Evolutionary conservation across 2,113 vertebrate genomes (phyloP).

Genomic region (Paradisaea rubra): DNA sequence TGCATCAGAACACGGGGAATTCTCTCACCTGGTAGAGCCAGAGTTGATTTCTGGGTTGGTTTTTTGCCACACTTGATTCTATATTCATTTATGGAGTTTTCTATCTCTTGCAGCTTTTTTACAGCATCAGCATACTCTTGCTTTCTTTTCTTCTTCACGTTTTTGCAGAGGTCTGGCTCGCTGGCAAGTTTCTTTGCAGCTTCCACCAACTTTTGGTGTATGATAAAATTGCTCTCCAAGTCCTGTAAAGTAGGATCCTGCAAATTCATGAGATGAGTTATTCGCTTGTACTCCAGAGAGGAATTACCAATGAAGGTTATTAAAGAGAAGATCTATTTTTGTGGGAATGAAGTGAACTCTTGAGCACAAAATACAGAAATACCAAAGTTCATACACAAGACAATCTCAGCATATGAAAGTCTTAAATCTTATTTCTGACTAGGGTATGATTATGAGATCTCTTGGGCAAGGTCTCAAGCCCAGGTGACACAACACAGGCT

Average conservation of each 20-base stretch:
- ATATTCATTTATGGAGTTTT: constrained; percentile 87
- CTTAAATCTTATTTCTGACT: neutral
- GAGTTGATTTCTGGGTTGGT: constrained; percentile 82
- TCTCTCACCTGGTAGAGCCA: constrained; percentile 78
- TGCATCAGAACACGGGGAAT: neutral
- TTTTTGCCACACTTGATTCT: constrained; percentile 83
- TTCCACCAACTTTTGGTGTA: constrained; percentile 94
- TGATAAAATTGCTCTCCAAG: constrained; percentile 88
- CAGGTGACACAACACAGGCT: neutral
- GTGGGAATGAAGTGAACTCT: neutral
- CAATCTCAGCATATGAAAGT: neutral
- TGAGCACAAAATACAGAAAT: neutral
- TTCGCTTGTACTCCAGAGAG: neutral
- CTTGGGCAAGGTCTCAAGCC: neutral
- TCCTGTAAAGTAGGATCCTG: constrained; percentile 89
- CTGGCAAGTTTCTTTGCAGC: constrained; percentile 86
- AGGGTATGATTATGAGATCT: neutral
- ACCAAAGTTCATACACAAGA: neutral
- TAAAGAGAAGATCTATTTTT: neutral
- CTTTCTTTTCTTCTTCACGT: constrained; percentile 89
- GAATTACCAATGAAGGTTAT: neutral
- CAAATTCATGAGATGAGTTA: neutral
- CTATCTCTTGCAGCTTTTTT: constrained; percentile 86
- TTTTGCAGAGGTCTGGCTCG: constrained; percentile 88
- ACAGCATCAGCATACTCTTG: constrained; percentile 83